These are phyloP conservation scores for Lithobates pipiens DNA, from an alignment of 2,797 vertebrate species.

Conservation along the genomic window DNA sequence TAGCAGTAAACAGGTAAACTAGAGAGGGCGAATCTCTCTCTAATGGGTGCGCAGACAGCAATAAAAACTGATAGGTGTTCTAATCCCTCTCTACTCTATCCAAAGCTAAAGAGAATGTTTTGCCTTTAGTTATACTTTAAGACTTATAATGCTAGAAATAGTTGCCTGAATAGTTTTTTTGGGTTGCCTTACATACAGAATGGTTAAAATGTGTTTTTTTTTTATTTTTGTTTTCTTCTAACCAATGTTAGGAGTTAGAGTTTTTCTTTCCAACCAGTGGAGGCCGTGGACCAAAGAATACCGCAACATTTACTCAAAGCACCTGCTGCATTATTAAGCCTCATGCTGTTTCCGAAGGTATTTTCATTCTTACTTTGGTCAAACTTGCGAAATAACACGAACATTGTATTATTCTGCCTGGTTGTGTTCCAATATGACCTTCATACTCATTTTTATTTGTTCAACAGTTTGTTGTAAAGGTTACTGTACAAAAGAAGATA, in stretches of 20 bases:
- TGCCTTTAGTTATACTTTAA: not conserved
- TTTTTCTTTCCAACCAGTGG: conserved; percentile 92
- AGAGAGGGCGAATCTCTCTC: too few relatives aligned
- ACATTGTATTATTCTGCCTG: too few relatives aligned
- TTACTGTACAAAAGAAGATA: too few relatives aligned
- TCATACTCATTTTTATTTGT: too few relatives aligned
- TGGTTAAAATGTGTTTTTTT: conserved; percentile 9
- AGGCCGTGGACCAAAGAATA: conserved; percentile 84
- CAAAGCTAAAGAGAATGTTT: too few relatives aligned
- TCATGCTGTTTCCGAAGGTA: conserved; percentile 92
- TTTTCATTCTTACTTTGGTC: not conserved
- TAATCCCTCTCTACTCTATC: too few relatives aligned
- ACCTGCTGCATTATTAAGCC: conserved; percentile 94
- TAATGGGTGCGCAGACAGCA: too few relatives aligned
- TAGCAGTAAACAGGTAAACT: too few relatives aligned
- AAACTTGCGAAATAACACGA: too few relatives aligned
- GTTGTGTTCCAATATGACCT: too few relatives aligned
- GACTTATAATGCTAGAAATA: not conserved
- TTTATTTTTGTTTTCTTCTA: conserved; percentile 62
- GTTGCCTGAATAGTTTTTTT: not conserved
- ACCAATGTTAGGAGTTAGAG: conserved; percentile 86
- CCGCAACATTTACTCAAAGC: conserved; percentile 82
- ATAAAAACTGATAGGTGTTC: too few relatives aligned
- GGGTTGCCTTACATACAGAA: not conserved
- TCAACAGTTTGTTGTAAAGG: too few relatives aligned